Percentiles rank a stretch among this genome's conserved stretches.
phyloP scores from a whole-genome alignment of 2,797 vertebrate species.

The Danio aesculapii region DNA sequence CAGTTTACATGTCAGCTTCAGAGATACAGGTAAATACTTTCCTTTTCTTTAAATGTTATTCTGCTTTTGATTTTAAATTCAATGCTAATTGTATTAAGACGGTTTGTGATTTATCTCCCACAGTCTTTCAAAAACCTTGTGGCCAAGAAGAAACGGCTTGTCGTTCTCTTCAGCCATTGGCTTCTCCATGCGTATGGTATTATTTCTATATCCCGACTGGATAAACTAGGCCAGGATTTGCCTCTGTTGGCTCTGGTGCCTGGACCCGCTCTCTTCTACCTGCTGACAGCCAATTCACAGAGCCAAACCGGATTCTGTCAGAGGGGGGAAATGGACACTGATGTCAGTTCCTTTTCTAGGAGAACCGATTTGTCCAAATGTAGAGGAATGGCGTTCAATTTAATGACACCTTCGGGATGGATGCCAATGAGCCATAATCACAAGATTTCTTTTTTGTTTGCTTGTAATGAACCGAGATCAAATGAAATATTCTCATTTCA shows the following conservation, averaged over 20 bases:
- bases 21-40: constrained; percentile 91
- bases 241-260: constrained; percentile 93
- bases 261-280: constrained; percentile 93
- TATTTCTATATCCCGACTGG: constrained; percentile 95
- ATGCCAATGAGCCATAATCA: constrained; percentile 30
- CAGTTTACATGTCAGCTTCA: constrained; percentile 97
- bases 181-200: constrained; percentile 96
- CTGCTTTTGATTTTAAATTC: not conserved
- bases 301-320: constrained; percentile 92
- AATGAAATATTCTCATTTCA: not conserved
- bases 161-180: constrained; percentile 98
- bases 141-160: constrained; percentile 93
- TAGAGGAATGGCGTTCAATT: not conserved
- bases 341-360: constrained; percentile 32
- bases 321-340: constrained; percentile 93
- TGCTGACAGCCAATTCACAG: constrained; percentile 93
- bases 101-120: constrained; percentile 1
- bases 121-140: constrained; percentile 94
- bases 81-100: not conserved
- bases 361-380: not conserved
- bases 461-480: not conserved
- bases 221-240: constrained; percentile 91
- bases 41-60: not conserved
- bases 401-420: not conserved
- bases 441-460: not conserved